Conservation (phyloP, 1,140 invertebrate species). For the Drosophila novamexicana region DNA sequence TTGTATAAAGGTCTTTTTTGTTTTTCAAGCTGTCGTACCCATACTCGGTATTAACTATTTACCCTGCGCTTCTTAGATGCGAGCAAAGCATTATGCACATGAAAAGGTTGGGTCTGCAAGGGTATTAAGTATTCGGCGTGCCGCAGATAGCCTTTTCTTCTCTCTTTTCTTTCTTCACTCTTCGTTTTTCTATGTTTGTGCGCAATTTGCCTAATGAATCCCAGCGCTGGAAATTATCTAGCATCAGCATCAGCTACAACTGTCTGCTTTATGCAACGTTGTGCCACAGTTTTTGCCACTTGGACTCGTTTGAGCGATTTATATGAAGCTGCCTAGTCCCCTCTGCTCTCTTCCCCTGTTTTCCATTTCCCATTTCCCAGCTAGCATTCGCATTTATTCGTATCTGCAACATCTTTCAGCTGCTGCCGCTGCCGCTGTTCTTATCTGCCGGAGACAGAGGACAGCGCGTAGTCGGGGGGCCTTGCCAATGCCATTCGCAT, state of each 20-base stretch:
- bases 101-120: too few species aligned
- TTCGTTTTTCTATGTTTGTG: conserved; percentile 8
- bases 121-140: too few species aligned
- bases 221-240: conserved; percentile 73
- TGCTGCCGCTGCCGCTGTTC: conserved; percentile 17
- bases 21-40: too few species aligned
- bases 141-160: background rate
- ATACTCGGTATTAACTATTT: too few species aligned
- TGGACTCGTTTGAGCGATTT: conserved; percentile 57
- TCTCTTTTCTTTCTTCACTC: background rate
- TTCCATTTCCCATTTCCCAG: background rate
- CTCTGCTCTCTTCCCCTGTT: background rate
- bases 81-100: too few species aligned
- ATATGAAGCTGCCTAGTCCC: conserved; percentile 26
- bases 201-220: conserved; percentile 68
- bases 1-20: too few species aligned
- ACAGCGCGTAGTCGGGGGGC: conserved; percentile 36
- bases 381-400: conserved; percentile 11
- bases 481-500: conserved; percentile 23
- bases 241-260: conserved; percentile 28
- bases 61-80: too few species aligned
- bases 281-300: conserved; percentile 68
- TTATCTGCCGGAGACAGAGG: conserved; percentile 72
- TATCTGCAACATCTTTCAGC: conserved; percentile 44
- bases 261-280: conserved; percentile 48